Base-by-base conservation (phyloP, 2,113 vertebrate genomes). In the Picathartes gymnocephalus region DNA sequence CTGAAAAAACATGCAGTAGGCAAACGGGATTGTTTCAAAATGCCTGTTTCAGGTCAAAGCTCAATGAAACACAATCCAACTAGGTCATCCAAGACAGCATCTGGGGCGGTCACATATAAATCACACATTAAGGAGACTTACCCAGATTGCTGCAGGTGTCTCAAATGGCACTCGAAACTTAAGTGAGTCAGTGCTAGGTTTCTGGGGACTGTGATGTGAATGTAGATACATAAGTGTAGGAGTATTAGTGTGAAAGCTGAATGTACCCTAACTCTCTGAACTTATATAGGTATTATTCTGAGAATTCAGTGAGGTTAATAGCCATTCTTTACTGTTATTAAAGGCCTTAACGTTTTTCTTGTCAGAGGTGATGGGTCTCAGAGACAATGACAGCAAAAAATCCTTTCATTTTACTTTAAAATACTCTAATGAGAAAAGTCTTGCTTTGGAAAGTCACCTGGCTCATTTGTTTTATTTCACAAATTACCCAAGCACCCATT, bases 391-490 rank as follows among this genome's bases (percentile, higher is more conserved):
- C 44, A 93, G 87, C 4, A 90, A 85, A 88, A 92, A 89, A 76
- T 37, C 25, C 33, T 66, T 90, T 89, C 17, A 83, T 84, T 96
- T 97, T 69, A 84, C 86, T 95, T 97, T 92, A 70, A 93, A 97
- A 95, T 92, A 81, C 86, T 91, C 95, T 95, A 72, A 42, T 56
- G 82, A 97, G 80, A 92, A 80, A 93, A 93, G 64, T 74, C 69
- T 92, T 74, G 78, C 58, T 95, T 90, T 94, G 79, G 81, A 74
- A 97, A 97, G 95, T 93, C 13, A 22, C 95, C 90, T 96, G 74
- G 94, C 56, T 97, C 87, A 76, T 94, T 97, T 97, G 89, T 86
- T 93, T 96, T 89, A 91, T 93, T 96, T 89, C 80, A 64, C 71
- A 85, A 90, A 92, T 93, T 90, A 83, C 80, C 65, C 76, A 94